Conservation (phyloP, 2,797 vertebrate species). For the Zalophus californianus region DNA sequence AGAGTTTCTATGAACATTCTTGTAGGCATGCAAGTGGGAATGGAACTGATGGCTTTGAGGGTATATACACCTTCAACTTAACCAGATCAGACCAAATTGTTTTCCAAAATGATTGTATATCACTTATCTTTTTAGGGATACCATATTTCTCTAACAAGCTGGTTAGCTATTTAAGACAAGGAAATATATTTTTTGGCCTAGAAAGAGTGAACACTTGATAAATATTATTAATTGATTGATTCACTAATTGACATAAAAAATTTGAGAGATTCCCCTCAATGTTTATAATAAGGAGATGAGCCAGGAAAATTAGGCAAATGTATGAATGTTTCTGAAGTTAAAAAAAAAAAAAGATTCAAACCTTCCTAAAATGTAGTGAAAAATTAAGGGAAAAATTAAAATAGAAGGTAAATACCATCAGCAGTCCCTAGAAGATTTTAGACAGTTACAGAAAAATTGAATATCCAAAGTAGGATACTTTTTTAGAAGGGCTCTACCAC, state of each 20-base stretch:
- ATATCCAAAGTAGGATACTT: not conserved
- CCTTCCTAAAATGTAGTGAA: conserved; percentile 8
- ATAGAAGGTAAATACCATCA: not conserved
- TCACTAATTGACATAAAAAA: not conserved
- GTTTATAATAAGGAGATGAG: not conserved
- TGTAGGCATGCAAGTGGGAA: not conserved
- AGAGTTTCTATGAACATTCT: conserved; percentile 4
- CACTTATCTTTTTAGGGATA: not conserved
- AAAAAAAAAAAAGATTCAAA: not conserved
- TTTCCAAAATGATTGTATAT: conserved; percentile 20
- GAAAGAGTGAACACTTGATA: not conserved
- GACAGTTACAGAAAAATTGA: not conserved
- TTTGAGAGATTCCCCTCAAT: not conserved
- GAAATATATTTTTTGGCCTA: not conserved
- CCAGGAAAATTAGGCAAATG: not conserved
- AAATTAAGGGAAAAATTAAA: conserved; percentile 7
- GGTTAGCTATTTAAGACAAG: not conserved
- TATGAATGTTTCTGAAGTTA: conserved; percentile 26
- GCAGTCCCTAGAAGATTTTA: not conserved
- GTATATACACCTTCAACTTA: not conserved
- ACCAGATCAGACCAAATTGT: not conserved
- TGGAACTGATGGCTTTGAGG: not conserved
- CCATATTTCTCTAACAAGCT: not conserved
- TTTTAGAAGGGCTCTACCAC: conserved; percentile 3
- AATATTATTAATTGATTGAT: not conserved